phyloP scores from a whole-genome alignment of 2,113 vertebrate species.

The Nyctibius bracteatus region DNA sequence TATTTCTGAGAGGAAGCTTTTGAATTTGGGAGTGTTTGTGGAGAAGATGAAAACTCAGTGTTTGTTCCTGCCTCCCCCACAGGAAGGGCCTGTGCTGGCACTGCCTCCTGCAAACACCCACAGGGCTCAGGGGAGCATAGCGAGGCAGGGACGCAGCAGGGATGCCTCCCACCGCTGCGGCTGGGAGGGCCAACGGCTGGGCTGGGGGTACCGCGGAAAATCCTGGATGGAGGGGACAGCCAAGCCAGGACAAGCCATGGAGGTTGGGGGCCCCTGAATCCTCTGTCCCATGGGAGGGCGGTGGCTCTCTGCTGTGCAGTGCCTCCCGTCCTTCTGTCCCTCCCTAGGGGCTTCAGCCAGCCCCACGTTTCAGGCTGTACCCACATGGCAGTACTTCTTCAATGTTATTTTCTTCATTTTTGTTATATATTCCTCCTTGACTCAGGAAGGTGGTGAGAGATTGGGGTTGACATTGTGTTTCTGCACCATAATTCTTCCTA shows the following conservation, averaged over 20 bases:
- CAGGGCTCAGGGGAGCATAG: accelerated
- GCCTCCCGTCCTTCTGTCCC: background rate
- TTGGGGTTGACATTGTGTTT: background rate
- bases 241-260: background rate
- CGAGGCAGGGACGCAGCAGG: accelerated
- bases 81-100: accelerated
- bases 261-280: background rate
- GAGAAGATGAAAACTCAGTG: background rate
- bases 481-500: background rate
- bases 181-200: background rate
- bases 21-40: background rate
- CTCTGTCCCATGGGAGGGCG: background rate
- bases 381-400: background rate
- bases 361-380: accelerated
- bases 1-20: constrained; percentile 5
- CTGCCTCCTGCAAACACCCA: background rate
- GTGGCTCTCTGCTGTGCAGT: background rate
- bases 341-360: background rate
- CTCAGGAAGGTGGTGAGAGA: background rate
- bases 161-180: accelerated
- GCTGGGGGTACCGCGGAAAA: background rate
- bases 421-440: background rate
- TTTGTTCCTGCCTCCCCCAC: background rate
- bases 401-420: background rate
- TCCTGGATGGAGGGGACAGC: accelerated